Conservation (phyloP, 2,888 invertebrate genomes). For the Brenthis daphne region DNA sequence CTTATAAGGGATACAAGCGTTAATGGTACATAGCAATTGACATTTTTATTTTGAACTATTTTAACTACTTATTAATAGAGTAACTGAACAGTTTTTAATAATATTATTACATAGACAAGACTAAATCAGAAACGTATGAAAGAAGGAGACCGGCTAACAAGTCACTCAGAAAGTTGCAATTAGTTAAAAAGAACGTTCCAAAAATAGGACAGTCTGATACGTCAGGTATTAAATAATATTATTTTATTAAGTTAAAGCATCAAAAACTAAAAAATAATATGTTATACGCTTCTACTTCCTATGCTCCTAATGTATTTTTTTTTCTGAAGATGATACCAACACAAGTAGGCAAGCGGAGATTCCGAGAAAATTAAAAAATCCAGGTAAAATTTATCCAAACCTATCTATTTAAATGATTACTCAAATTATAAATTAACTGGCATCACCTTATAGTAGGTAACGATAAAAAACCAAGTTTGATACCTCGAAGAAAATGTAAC, state of each 20-base stretch:
- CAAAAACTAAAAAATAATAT: not conserved
- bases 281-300: not conserved
- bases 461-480: conserved; percentile 52
- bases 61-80: no score
- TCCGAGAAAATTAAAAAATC: conserved; percentile 2
- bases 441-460: conserved; percentile 1
- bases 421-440: not conserved
- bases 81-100: not conserved
- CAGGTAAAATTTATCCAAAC: not conserved
- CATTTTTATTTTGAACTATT: no score
- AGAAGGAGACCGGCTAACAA: conserved; percentile 17
- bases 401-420: not conserved
- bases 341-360: conserved; percentile 5
- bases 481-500: conserved; percentile 49
- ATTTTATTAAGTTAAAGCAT: not conserved
- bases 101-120: conserved; percentile 13
- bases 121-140: conserved; percentile 1
- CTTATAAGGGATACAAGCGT: conserved; percentile 30
- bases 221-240: conserved; percentile 21
- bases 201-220: not conserved
- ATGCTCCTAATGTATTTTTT: not conserved
- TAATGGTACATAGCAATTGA: conserved; percentile 32
- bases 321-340: not conserved
- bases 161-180: conserved; percentile 8
- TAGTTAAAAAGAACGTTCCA: conserved; percentile 15